Evolutionary conservation across 2,113 vertebrate genomes (phyloP).

Genomic region (Dicrurus megarhynchus): DNA sequence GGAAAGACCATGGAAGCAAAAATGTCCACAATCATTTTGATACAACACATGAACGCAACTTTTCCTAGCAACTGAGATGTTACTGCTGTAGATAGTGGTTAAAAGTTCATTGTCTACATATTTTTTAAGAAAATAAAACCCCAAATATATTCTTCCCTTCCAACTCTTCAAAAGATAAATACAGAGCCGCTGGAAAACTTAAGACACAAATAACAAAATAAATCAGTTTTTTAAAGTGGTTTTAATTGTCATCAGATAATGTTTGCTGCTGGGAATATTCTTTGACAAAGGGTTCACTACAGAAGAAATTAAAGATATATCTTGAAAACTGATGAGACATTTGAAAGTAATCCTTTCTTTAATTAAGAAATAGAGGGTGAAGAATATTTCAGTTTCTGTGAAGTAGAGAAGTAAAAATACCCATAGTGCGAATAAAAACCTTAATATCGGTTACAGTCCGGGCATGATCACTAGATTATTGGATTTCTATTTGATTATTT

Average conservation of each 20-base stretch:
- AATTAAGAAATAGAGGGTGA: background rate
- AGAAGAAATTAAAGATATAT: conserved; percentile 20
- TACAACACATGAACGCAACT: background rate
- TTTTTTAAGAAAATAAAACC: background rate
- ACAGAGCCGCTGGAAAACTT: background rate
- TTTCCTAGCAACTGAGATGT: background rate
- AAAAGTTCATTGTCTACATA: background rate
- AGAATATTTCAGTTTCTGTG: background rate
- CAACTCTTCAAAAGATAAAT: background rate
- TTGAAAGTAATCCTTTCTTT: conserved; percentile 1
- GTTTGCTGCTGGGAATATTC: background rate
- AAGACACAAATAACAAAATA: background rate
- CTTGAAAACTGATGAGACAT: conserved; percentile 38
- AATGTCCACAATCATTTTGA: background rate
- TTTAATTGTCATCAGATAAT: background rate
- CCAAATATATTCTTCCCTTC: background rate
- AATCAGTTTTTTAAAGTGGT: background rate
- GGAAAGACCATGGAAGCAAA: background rate
- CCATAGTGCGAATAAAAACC: background rate
- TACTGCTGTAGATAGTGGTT: background rate
- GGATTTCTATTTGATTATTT: background rate
- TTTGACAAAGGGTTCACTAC: background rate
- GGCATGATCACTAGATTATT: background rate
- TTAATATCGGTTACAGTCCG: background rate
- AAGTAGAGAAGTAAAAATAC: background rate